Percentiles rank a stretch among this genome's conserved stretches.
These are phyloP conservation scores for Tretioscincus oriximinensis DNA, from an alignment of 2,113 vertebrate species.

Conservation along the genomic window DNA sequence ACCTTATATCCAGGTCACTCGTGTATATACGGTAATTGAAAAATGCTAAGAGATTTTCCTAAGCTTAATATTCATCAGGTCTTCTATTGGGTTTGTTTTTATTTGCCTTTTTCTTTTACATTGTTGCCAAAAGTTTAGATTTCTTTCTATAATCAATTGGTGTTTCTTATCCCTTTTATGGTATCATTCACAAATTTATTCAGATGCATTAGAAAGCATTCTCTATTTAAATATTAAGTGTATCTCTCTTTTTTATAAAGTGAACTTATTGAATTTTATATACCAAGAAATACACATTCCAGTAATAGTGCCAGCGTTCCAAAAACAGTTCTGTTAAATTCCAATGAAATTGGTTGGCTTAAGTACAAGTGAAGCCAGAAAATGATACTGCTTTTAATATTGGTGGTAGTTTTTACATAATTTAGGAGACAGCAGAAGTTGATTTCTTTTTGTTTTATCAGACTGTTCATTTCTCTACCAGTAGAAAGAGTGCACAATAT, in stretches of 20 bases:
- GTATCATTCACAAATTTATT: background rate
- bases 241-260: background rate
- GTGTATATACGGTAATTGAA: background rate
- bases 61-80: background rate
- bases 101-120: conserved; percentile 22
- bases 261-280: background rate
- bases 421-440: background rate
- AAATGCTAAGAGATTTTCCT: background rate
- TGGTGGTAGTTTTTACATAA: background rate
- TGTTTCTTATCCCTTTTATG: background rate
- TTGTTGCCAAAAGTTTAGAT: background rate
- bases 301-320: background rate
- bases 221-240: background rate
- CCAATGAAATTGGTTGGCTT: background rate
- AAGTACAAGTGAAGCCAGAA: background rate
- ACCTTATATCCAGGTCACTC: too few relatives aligned
- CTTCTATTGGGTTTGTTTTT: background rate
- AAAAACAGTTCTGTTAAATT: background rate
- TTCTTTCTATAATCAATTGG: background rate
- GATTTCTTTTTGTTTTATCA: background rate
- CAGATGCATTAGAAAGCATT: background rate
- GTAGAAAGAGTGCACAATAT: too few relatives aligned
- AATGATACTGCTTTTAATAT: background rate
- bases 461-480: too few relatives aligned
- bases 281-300: background rate